Conservation (phyloP, 2,113 vertebrate genomes). For the Cynoglossus semilaevis region DNA sequence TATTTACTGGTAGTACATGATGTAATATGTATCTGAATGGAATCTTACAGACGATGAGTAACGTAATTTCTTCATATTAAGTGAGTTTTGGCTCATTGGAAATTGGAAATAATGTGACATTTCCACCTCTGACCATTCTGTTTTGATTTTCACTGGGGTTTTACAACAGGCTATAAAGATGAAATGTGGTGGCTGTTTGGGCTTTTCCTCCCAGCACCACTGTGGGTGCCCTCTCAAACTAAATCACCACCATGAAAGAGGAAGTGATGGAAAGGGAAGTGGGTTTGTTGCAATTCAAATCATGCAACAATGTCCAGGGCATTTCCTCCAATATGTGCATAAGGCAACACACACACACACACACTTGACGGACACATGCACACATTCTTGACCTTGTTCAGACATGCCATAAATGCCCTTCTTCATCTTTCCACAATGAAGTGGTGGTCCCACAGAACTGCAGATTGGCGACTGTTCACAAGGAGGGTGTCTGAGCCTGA, state of each 20-base stretch:
- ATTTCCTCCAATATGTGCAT: slow-evolving; percentile 2
- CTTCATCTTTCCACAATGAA: slow-evolving; percentile 53
- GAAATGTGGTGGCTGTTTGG: slow-evolving; percentile 64
- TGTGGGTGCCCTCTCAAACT: slow-evolving; percentile 38
- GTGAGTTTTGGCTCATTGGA: slow-evolving; percentile 21
- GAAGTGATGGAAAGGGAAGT: slow-evolving; percentile 30
- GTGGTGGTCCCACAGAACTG: slow-evolving; percentile 8
- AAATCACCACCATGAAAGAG: slow-evolving; percentile 28
- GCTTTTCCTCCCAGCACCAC: slow-evolving; percentile 41
- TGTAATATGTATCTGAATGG: neutral
- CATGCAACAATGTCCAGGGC: slow-evolving; percentile 1
- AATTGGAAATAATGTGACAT: slow-evolving; percentile 66
- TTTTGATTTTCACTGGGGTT: slow-evolving; percentile 58
- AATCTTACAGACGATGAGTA: slow-evolving; percentile 1
- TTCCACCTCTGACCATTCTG: slow-evolving; percentile 48
- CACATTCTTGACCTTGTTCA: slow-evolving; percentile 49
- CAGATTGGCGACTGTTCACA: slow-evolving; percentile 26
- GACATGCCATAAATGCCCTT: slow-evolving; percentile 53
- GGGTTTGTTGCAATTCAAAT: slow-evolving; percentile 55
- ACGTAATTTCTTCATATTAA: slow-evolving; percentile 7
- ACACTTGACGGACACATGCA: slow-evolving; percentile 10
- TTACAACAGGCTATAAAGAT: slow-evolving; percentile 70
- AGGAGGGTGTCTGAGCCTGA: slow-evolving; percentile 28
- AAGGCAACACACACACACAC: slow-evolving; percentile 4
- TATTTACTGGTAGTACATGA: neutral